Percentiles rank a stretch among this genome's conserved stretches.
These are phyloP conservation scores for Campoplex capitator DNA, from an alignment of 2,888 invertebrate species.

Conservation along the genomic window DNA sequence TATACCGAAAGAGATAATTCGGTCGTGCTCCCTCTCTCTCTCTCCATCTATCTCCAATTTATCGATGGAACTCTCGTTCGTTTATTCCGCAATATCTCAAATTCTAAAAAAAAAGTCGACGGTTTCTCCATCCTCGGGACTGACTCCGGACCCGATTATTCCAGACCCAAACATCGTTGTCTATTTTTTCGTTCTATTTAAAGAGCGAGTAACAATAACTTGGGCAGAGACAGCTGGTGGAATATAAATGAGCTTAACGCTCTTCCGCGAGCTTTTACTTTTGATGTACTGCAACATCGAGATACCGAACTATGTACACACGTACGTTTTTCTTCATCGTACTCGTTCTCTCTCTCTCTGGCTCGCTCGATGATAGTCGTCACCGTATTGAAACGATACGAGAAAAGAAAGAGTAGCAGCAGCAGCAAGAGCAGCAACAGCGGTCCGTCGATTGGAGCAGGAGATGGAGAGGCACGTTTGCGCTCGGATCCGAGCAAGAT, in stretches of 20 bases:
- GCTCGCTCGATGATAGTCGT: neutral
- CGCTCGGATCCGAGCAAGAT: slow-evolving; percentile 5
- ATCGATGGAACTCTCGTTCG: neutral
- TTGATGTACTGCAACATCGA: neutral
- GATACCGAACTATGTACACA: slow-evolving; percentile 8
- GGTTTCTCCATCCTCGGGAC: neutral
- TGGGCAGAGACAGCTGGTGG: neutral
- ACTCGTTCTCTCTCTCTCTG: neutral
- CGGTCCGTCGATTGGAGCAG: neutral
- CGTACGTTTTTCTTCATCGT: slow-evolving; percentile 4
- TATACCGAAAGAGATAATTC: neutral
- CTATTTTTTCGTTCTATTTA: neutral
- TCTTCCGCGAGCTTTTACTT: slow-evolving; percentile 8
- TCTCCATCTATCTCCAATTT: neutral
- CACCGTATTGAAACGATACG: slow-evolving; percentile 2
- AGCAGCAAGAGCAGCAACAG: neutral
- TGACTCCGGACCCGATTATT: neutral
- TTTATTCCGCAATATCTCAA: neutral
- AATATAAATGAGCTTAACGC: neutral
- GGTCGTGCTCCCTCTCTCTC: neutral
- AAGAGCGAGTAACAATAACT: neutral
- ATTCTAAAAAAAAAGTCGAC: neutral
- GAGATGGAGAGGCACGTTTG: slow-evolving; percentile 8
- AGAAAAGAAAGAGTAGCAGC: neutral
- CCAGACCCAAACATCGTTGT: neutral